Conservation (phyloP, 2,797 vertebrate genomes). For the Rhodeus uyekii region DNA sequence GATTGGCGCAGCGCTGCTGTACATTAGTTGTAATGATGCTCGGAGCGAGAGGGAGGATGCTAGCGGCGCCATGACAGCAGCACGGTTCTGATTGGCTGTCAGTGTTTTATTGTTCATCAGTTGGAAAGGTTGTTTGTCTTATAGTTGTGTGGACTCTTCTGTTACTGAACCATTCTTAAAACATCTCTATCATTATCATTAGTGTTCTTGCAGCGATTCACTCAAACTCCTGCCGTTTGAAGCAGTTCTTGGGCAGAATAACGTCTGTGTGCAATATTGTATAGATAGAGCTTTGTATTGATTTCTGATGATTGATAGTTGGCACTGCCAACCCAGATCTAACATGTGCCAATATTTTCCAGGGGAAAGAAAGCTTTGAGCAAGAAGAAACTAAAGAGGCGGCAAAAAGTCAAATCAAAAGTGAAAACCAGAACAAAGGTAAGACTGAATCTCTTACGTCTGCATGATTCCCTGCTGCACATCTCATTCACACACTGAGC, state of each 20-base stretch:
- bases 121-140: neutral
- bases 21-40: too few relatives aligned
- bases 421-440: constrained; percentile 97
- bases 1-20: neutral
- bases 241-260: neutral
- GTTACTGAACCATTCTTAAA: neutral
- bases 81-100: neutral
- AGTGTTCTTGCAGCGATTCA: too few relatives aligned
- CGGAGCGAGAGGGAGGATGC: too few relatives aligned
- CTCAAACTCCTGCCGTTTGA: neutral
- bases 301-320: neutral
- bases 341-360: constrained; percentile 59
- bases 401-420: constrained; percentile 99
- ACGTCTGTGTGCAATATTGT: neutral
- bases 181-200: neutral
- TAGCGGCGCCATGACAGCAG: too few relatives aligned
- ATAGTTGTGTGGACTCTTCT: neutral
- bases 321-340: neutral
- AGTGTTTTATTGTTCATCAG: neutral
- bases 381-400: constrained; percentile 98
- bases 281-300: neutral
- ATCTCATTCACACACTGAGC: neutral
- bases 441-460: constrained; percentile 56
- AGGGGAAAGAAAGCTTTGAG: constrained; percentile 97
- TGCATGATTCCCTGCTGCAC: neutral